Evolutionary conservation across 2,113 vertebrate genomes (phyloP).

Genomic region (Cheilinus undulatus): DNA sequence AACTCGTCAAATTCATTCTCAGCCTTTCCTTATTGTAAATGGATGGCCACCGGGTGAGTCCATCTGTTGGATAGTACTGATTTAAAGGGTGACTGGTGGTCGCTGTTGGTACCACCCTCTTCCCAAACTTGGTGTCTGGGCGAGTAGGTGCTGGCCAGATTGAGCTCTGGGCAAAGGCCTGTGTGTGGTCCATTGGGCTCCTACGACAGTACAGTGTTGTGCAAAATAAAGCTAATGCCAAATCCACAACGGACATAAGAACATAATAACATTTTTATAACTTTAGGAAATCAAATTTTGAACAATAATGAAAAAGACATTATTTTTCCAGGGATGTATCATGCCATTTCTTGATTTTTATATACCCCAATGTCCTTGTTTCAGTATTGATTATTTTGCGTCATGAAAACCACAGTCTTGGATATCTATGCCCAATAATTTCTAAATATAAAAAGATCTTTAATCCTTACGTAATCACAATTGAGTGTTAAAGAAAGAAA

Average conservation of each 20-base stretch:
- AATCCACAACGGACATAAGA: conserved; percentile 69
- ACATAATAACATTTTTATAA: conserved; percentile 68
- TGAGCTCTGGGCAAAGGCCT: conserved; percentile 51
- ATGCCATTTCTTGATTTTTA: conserved; percentile 34
- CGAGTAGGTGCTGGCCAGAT: conserved; percentile 53
- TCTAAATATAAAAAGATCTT: background rate
- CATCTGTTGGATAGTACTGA: conserved; percentile 22
- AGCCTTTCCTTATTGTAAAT: conserved; percentile 14
- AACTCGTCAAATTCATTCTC: conserved; percentile 24
- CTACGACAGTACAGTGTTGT: conserved; percentile 51
- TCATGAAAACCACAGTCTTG: background rate
- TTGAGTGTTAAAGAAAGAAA: too few relatives aligned
- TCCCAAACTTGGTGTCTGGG: conserved; percentile 51
- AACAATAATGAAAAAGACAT: conserved; percentile 55
- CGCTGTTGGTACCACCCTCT: conserved; percentile 36
- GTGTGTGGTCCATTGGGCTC: conserved; percentile 75
- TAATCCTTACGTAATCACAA: background rate
- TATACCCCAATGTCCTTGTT: conserved; percentile 15
- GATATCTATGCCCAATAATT: conserved; percentile 13
- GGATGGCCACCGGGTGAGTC: conserved; percentile 31
- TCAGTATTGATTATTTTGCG: conserved; percentile 18
- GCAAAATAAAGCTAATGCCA: conserved; percentile 55
- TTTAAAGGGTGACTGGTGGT: conserved; percentile 49
- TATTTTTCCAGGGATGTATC: conserved; percentile 31
- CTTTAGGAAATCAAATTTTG: conserved; percentile 63